Base-by-base conservation (phyloP, 2,888 invertebrate genomes). In the Calliopum simillimum region DNA sequence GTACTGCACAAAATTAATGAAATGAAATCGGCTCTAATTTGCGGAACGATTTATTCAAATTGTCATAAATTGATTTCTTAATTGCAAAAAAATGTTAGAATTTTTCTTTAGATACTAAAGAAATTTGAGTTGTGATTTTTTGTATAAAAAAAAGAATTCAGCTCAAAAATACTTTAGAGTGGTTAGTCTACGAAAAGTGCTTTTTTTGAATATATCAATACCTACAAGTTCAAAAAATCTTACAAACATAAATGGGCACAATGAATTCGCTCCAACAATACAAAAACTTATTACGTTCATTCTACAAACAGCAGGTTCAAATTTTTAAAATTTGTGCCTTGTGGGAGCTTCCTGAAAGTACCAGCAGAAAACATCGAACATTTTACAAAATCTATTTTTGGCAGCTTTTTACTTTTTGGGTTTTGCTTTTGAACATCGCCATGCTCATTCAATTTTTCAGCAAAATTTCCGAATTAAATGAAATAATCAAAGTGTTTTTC, bases 401-500 rank as follows among this genome's bases (percentile, higher is more conserved):
- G 25, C 68, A 74, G 2, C 21, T 76, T 4, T 44, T 75, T 12
- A 21, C 41, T 4, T 76, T 76, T n/a, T 78, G 75, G 75, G 64
- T 80, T 44, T 46, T 79, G 25, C 43, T 66, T 0, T 77, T 79
- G 13, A 73, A 79, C 65, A 14, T 74, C 0, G 13, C 75, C 5
- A 33, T 78, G 11, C 2, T 74, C 8, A 13, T 80, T 11, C 59
- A 81, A 1, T 56, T 81, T 14, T 62, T 49, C 1, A 14, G 66
- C 12, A 74, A 77, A 2, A 69, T 80, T 3, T 41, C 46, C 5
- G 33, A 76, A 8, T 68, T 79, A 41, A 71, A 68, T 33, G 79
- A 80, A 63, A 66, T 80, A 4, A 68, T 80, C 4, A 75, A 70
- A 53, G 74, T 74, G 0, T 76, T 78, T 55, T 79, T 79, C 72